A percentile compares a stretch with the other conserved stretches of the same genome.
phyloP scores from a whole-genome alignment of 2,888 invertebrate species.

The Coronaproctus castanopsis region DNA sequence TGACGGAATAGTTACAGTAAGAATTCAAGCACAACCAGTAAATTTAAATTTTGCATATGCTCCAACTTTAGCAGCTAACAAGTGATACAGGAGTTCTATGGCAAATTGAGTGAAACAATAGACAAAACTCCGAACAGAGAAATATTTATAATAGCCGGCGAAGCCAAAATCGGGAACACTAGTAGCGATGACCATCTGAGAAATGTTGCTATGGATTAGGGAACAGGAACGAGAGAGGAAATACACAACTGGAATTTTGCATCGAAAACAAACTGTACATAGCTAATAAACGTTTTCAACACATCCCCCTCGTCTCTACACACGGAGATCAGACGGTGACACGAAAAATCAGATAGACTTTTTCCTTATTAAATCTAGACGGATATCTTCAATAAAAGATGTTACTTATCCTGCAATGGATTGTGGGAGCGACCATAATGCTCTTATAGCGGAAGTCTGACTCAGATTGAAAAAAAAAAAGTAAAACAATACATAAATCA shows the following conservation, averaged over 20 bases:
- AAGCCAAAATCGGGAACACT: too few relatives aligned
- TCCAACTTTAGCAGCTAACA: too few relatives aligned
- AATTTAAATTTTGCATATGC: too few relatives aligned
- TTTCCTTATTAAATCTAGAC: neutral
- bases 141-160: too few relatives aligned
- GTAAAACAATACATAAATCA: too few relatives aligned
- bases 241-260: neutral
- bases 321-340: neutral
- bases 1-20: too few relatives aligned
- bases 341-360: neutral
- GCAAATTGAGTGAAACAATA: too few relatives aligned
- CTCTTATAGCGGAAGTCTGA: neutral
- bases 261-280: neutral
- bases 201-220: neutral
- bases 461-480: neutral
- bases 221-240: neutral
- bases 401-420: neutral
- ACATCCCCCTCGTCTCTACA: neutral
- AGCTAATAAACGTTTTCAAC: neutral
- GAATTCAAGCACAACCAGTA: too few relatives aligned
- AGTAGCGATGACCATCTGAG: too few relatives aligned
- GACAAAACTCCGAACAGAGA: too few relatives aligned
- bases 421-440: neutral
- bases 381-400: neutral
- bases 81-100: too few relatives aligned